Evolutionary conservation across 2,888 invertebrate genomes (phyloP), one percentile per base, ranked within the genome.

Genomic region (Habrosyne pyritoides): DNA sequence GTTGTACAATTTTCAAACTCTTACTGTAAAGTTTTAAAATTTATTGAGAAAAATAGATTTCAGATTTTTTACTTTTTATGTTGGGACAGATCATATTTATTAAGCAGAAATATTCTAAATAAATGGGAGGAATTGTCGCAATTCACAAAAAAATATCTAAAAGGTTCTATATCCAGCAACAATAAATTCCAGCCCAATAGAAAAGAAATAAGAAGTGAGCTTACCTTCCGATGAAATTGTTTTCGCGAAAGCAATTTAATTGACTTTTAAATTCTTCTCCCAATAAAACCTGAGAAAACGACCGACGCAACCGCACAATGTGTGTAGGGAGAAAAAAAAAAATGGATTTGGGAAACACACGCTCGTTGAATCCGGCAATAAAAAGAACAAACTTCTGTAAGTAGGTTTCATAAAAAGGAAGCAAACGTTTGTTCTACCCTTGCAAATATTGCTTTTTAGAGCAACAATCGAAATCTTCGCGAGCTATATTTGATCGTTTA

Each of bases 351-450:
- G 57, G 60, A 71, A 69, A 72, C 65, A 71, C 62, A 71, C 64
- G 66, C 60, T 55, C 66, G 64, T 71, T 68, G 71, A 71, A 70
- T 69, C 61, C 67, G 64, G 71, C 72, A 74, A 73, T 78, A 77
- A 79, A 70, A 77, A 69, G 62, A 69, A 68, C 69, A 78, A 78
- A 77, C 68, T 75, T 70, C 58, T 60, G 64, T 71, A 73, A 76
- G 72, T 71, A 63, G 72, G 75, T 77, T 78, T 75, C 75, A 77
- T 76, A 77, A 73, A 77, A 75, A 76, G 67, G 57, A 75, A 73
- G 69, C 66, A 73, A 81, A 77, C 73, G 74, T 71, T 80, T 77
- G 70, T 77, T 70, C 67, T 67, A 57, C 63, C 66, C 69, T 63
- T 61, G 69, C 73, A 79, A 78, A 84, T 80, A 83, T 79, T 78